phyloP scores from a whole-genome alignment of 2,797 vertebrate genomes.

The Cottoperca gobio region DNA sequence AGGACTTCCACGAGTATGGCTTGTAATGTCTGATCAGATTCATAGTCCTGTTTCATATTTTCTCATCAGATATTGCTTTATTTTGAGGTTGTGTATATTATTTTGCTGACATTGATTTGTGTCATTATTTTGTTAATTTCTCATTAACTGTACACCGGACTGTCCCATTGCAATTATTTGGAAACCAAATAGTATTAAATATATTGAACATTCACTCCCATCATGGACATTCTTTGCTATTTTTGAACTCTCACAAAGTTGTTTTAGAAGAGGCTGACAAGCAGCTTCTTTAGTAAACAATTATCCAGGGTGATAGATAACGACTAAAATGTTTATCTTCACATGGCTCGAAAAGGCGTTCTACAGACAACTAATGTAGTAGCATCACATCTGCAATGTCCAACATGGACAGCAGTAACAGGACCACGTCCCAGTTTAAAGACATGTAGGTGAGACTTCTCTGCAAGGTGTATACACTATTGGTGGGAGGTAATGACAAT shows the following conservation, averaged over 20 bases:
- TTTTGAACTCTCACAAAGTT: background rate
- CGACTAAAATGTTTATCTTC: background rate
- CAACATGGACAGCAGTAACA: background rate
- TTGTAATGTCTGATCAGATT: background rate
- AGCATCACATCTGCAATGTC: background rate
- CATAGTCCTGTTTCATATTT: background rate
- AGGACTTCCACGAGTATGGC: background rate
- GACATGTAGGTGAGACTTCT: background rate
- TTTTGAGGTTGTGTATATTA: background rate
- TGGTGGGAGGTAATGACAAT: background rate
- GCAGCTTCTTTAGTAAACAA: background rate
- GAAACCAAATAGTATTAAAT: background rate
- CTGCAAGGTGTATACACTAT: background rate
- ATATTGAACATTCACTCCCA: background rate
- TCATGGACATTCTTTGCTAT: background rate
- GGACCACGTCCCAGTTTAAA: background rate
- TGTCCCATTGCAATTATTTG: background rate
- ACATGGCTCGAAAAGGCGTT: background rate
- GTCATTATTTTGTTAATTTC: background rate
- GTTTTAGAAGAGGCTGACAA: background rate
- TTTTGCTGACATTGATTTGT: background rate
- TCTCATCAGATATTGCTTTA: background rate
- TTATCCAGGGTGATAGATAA: background rate
- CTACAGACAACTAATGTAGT: background rate
- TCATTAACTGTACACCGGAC: background rate